A percentile compares a stretch with the other conserved stretches of the same genome.
These are phyloP conservation scores for Haemorhous mexicanus DNA, from an alignment of 2,113 vertebrate genomes.

Conservation along the genomic window DNA sequence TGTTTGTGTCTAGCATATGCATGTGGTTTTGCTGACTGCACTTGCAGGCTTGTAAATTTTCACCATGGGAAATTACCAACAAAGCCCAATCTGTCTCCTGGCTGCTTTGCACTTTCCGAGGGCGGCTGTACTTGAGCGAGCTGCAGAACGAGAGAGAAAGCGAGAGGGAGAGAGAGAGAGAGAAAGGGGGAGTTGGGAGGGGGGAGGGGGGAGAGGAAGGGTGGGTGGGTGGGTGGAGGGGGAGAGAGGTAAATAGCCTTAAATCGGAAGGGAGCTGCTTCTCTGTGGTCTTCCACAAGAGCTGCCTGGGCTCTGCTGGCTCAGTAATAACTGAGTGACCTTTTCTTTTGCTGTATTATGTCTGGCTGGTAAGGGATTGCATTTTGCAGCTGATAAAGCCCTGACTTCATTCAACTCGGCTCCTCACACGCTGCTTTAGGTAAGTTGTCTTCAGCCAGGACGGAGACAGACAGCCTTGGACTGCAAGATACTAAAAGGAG, in stretches of 20 bases:
- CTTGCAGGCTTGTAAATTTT: conserved; percentile 75
- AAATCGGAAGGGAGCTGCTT: conserved; percentile 76
- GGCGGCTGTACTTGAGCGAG: conserved; percentile 75
- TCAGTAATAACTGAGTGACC: conserved; percentile 86
- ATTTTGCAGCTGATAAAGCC: conserved; percentile 80
- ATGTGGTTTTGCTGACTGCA: conserved; percentile 69
- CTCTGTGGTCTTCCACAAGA: conserved; percentile 70
- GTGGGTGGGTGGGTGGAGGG: not conserved
- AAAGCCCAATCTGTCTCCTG: conserved; percentile 77
- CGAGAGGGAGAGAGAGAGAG: not conserved
- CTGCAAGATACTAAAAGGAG: conserved; percentile 70
- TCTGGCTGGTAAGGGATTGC: conserved; percentile 84
- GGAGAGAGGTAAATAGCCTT: conserved; percentile 72
- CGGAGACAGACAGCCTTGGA: conserved; percentile 68
- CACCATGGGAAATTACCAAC: conserved; percentile 82
- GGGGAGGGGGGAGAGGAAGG: no score
- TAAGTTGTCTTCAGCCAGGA: conserved; percentile 76
- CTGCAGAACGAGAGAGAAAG: conserved; percentile 63
- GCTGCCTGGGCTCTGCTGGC: conserved; percentile 71
- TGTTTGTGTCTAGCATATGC: conserved; percentile 69
- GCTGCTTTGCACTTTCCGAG: conserved; percentile 76
- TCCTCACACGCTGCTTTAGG: conserved; percentile 78
- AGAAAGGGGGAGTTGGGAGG: not conserved
- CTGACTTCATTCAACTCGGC: conserved; percentile 75
- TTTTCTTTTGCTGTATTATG: conserved; percentile 81